These are phyloP conservation scores for Rhombomys opimus DNA, from an alignment of 2,113 vertebrate species.

Conservation along the genomic window DNA sequence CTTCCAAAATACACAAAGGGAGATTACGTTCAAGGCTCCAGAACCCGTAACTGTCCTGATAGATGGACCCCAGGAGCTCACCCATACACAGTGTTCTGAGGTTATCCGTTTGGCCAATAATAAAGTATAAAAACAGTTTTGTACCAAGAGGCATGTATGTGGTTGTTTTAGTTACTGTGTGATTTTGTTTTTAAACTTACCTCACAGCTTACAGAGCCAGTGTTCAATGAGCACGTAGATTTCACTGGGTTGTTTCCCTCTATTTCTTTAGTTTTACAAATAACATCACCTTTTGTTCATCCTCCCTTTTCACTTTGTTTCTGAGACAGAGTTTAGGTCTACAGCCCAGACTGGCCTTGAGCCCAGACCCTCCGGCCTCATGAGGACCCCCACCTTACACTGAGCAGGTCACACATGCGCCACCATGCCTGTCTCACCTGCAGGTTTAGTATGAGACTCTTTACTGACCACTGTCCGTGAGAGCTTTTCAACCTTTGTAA, in stretches of 20 bases:
- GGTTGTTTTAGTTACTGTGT: not conserved
- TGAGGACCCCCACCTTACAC: not conserved
- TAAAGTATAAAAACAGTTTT: not conserved
- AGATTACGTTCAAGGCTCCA: not conserved
- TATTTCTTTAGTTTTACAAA: not conserved
- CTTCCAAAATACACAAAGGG: not conserved
- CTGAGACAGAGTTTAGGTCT: not conserved
- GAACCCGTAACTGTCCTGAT: fast-evolving
- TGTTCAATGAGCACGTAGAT: fast-evolving
- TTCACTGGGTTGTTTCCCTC: not conserved
- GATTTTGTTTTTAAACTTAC: not conserved
- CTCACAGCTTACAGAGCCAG: fast-evolving
- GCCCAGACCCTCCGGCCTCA: not conserved
- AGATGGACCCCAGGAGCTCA: not conserved
- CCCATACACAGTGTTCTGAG: fast-evolving
- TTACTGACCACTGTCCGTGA: not conserved
- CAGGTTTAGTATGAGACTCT: not conserved
- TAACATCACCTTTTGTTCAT: not conserved
- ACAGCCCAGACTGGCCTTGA: not conserved
- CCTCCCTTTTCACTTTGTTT: not conserved
- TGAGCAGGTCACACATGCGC: no score
- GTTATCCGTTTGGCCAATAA: not conserved
- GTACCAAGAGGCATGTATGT: fast-evolving
- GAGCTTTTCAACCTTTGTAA: not conserved
- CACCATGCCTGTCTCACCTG: not conserved